Evolutionary conservation across 92 coral and sea anemone genomes (phyloP).

Genomic region (Zoanthus sansibaricus): DNA sequence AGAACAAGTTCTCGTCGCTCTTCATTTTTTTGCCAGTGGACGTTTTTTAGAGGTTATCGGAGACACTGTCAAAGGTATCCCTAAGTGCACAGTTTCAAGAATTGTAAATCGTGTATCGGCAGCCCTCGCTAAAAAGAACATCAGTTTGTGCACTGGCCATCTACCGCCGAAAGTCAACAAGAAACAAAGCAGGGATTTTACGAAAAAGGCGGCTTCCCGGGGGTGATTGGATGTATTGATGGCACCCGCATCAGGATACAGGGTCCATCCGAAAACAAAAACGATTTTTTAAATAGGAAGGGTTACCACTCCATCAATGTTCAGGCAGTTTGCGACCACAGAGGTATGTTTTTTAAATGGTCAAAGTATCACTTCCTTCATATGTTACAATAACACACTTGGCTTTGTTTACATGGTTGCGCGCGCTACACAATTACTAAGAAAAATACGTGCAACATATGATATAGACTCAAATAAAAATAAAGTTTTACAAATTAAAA

Average conservation of each 20-base stretch:
- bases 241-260: constrained; percentile 3
- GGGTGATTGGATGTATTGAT: too few relatives aligned
- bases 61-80: too few relatives aligned
- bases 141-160: background rate
- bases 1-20: constrained; percentile 6
- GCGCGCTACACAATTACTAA: too few relatives aligned
- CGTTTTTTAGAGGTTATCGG: constrained; percentile 16
- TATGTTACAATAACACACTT: too few relatives aligned
- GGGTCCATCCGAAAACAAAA: background rate
- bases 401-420: too few relatives aligned
- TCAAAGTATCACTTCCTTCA: too few relatives aligned
- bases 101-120: too few relatives aligned
- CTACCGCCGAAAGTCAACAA: background rate
- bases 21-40: background rate
- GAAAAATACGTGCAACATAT: background rate
- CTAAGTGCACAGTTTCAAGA: too few relatives aligned
- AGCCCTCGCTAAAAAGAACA: too few relatives aligned
- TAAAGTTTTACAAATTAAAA: background rate
- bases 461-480: constrained; percentile 6
- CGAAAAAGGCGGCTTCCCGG: constrained; percentile 7
- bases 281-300: constrained; percentile 7
- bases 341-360: background rate
- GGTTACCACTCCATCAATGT: constrained; percentile 1
- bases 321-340: constrained; percentile 7
- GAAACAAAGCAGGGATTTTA: background rate